Conservation (phyloP, 2,113 vertebrate genomes). For the Triplophysa rosa region DNA sequence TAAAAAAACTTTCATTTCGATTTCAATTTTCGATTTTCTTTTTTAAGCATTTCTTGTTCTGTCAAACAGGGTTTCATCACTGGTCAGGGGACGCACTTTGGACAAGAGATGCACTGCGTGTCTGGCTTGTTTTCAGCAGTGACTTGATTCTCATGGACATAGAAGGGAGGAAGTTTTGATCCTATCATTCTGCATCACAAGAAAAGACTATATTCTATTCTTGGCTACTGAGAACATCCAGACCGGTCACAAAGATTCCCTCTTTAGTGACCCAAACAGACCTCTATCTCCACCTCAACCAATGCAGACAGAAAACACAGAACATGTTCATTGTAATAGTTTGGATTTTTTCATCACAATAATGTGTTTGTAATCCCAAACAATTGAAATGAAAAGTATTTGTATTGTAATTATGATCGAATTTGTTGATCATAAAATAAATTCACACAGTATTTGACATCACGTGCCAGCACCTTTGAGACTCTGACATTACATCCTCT, state of each 20-base stretch:
- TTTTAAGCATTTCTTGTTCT: background rate
- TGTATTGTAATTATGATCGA: background rate
- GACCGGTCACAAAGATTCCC: slow-evolving; percentile 12
- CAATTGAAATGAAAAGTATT: background rate
- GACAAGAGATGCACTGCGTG: background rate
- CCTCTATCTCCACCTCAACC: background rate
- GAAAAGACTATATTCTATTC: slow-evolving; percentile 33
- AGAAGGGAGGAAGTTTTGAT: slow-evolving; percentile 30
- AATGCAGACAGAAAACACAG: background rate
- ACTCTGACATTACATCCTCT: slow-evolving; percentile 1
- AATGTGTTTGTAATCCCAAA: no score
- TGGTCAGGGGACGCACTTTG: background rate
- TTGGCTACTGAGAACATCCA: background rate
- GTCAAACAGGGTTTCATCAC: slow-evolving; percentile 17
- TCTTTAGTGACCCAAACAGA: background rate
- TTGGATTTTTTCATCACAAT: background rate
- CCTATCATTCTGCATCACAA: slow-evolving; percentile 37
- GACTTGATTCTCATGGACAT: slow-evolving; percentile 40
- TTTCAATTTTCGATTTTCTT: no score
- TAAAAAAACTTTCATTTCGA: no score
- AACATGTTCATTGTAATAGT: background rate
- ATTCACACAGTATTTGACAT: background rate
- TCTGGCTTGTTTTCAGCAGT: background rate
- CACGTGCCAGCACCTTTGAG: background rate
- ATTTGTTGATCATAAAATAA: slow-evolving; percentile 10